phyloP scores from a whole-genome alignment of 2,113 vertebrate species.

The Phodopus roborovskii region DNA sequence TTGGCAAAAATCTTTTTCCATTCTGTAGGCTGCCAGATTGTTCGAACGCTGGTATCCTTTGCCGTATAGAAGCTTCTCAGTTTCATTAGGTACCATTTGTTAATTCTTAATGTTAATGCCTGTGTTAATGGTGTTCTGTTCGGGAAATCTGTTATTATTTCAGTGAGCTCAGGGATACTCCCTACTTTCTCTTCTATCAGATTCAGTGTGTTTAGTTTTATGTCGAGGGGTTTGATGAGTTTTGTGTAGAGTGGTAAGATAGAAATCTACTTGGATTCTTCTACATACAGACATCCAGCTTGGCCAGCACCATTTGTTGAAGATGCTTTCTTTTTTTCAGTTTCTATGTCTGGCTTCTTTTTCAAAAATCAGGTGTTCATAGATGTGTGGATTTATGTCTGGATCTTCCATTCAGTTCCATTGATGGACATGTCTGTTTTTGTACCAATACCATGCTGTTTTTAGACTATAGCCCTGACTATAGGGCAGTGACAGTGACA shows the following conservation, averaged over 20 bases:
- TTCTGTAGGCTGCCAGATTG: neutral
- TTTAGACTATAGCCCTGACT: neutral
- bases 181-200: neutral
- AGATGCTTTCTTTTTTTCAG: neutral
- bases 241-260: neutral
- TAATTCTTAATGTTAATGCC: neutral
- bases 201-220: neutral
- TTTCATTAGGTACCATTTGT: neutral
- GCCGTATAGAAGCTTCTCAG: neutral
- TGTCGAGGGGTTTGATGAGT: neutral
- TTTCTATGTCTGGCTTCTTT: neutral
- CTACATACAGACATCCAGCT: neutral
- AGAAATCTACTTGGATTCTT: neutral
- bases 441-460: neutral
- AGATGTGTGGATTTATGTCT: neutral
- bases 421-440: neutral
- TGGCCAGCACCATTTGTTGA: neutral
- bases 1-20: too few species aligned
- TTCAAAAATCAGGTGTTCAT: neutral
- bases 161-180: neutral
- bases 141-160: neutral
- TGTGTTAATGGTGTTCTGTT: neutral
- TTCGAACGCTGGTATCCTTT: neutral
- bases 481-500: neutral
- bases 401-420: neutral